These are phyloP conservation scores for Marmota flaviventris DNA, from an alignment of 2,113 vertebrate species.

Conservation along the genomic window DNA sequence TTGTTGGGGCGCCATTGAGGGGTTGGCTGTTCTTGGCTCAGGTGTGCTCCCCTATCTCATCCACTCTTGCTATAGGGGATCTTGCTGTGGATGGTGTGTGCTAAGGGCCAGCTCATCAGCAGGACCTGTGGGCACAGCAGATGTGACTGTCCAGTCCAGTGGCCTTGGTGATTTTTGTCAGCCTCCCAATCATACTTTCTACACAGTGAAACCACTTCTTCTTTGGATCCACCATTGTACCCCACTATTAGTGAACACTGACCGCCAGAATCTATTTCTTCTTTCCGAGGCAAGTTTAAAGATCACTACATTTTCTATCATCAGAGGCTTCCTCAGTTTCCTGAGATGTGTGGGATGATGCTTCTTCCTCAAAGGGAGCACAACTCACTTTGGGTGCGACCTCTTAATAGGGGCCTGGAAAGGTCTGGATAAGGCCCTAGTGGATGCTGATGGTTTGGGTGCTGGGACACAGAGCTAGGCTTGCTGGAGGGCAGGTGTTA, in stretches of 20 bases:
- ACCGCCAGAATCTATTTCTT: background rate
- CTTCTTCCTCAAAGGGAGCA: background rate
- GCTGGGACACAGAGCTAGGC: background rate
- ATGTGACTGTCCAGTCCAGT: background rate
- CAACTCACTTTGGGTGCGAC: background rate
- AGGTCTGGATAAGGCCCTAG: background rate
- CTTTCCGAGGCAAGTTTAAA: background rate
- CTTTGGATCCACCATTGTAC: background rate
- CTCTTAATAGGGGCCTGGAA: background rate
- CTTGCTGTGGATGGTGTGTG: accelerated
- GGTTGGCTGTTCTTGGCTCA: background rate
- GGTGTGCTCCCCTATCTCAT: background rate
- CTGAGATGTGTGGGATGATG: background rate
- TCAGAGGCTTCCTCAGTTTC: background rate
- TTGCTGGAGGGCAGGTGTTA: background rate
- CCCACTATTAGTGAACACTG: background rate
- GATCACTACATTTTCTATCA: background rate
- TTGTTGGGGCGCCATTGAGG: background rate
- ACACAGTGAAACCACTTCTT: background rate
- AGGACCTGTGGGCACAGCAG: background rate
- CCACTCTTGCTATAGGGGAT: background rate
- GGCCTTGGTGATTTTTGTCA: background rate
- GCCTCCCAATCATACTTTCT: background rate
- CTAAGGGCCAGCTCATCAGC: background rate
- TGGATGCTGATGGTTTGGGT: background rate